Evolutionary conservation across 2,113 vertebrate genomes (phyloP), one percentile per base, ranked within the genome.

Genomic region (Mionectes macconnelli): DNA sequence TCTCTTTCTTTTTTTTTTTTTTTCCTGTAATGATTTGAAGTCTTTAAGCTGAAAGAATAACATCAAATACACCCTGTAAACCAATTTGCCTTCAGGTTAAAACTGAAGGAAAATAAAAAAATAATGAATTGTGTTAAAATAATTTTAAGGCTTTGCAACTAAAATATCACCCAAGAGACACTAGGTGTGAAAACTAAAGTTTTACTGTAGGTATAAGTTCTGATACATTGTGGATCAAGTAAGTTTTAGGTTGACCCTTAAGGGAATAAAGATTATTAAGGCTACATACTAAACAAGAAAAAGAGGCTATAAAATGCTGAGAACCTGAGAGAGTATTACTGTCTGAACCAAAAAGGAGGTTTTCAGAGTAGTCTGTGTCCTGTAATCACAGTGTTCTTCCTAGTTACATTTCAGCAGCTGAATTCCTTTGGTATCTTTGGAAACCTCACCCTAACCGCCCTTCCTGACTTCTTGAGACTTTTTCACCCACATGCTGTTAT

Each of bases 11-110:
- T 45, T 23, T 23, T 83, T 68, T 37, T 44, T 25, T 42, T 53
- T 44, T 83, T 72, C n/a, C 44, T 39, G 17, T 60, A 59, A 44
- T 33, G 24, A 79, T 77, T 63, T 66, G 21, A 89, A 89, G 50
- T 57, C 60, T 96, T 91, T 84, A 90, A 92, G 56, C 44, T 81
- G 83, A 75, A 95, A 78, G 52, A 93, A 88, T 59, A 82, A 50
- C 39, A 88, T 62, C 35, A 88, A 67, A 77, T 66, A 75, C 0
- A 0, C 74, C 76, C 56, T 72, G 62, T 78, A 52, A 90, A 88
- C 31, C 52, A 83, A 47, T 92, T 81, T 78, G 35, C 75, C 72
- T 95, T 86, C 39, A 78, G 64, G 64, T 63, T 67, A 88, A 87
- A 85, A 55, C 8, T 77, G 59, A 79, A 86, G 21, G 9, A 84